Conservation (phyloP, 2,113 vertebrate genomes). For the Indri indri region DNA sequence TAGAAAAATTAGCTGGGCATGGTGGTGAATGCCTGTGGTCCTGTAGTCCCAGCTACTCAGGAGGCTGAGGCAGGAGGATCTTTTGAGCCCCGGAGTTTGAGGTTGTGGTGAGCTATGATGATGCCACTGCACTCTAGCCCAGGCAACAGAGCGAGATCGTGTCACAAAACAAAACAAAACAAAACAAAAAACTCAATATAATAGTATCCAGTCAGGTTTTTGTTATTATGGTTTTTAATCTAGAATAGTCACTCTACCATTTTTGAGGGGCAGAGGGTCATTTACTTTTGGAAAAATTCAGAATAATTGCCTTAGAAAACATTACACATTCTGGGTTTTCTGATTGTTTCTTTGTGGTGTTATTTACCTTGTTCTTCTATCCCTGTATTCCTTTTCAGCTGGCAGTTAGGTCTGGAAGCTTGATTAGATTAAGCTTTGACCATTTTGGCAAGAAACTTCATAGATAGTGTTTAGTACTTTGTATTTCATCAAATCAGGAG, state of each 20-base stretch:
- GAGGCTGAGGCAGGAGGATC: too few species aligned
- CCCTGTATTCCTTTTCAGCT: background rate
- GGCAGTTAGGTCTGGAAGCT: background rate
- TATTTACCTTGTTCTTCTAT: background rate
- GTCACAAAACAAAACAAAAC: background rate
- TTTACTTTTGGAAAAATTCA: background rate
- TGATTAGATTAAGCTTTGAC: background rate
- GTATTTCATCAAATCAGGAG: background rate
- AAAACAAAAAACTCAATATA: background rate
- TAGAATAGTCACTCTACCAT: background rate
- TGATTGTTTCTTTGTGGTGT: background rate
- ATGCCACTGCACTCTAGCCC: too few species aligned
- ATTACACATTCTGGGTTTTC: background rate
- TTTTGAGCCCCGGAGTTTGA: too few species aligned
- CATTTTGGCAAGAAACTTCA: background rate
- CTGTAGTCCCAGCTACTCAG: too few species aligned
- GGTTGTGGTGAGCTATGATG: too few species aligned
- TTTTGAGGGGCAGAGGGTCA: background rate
- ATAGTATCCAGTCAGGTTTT: background rate
- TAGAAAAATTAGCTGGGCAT: too few species aligned
- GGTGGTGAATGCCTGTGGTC: too few species aligned
- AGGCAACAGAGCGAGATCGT: too few species aligned
- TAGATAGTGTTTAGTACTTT: background rate
- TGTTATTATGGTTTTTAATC: background rate
- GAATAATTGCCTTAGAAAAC: slow-evolving; percentile 9